Base-by-base conservation (phyloP, 2,797 vertebrate genomes). In the Vespertilio murinus region DNA sequence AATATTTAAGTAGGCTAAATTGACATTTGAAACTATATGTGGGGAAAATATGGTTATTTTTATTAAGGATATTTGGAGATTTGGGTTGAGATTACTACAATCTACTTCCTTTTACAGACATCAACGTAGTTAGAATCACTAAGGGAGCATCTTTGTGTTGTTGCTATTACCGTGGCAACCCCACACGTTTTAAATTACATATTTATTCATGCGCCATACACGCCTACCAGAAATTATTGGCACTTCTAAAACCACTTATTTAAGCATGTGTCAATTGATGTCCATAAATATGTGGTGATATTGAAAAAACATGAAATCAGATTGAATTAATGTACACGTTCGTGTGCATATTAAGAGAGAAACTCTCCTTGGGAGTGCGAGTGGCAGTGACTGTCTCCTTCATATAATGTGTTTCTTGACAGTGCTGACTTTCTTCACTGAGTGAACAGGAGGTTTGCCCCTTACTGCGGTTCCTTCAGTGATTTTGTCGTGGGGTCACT, bases 221-320 rank as follows among this genome's bases (percentile, higher is more conserved):
- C 1, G 18, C 78, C 81, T 92, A 67, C 96, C 80, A 94, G 73
- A 88, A 83, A 79, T 92, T 92, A 84, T 80, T 83, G 59, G 2
- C 42, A 45, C 64, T 78, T 78, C 85, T 84, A 70, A 79, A 87
- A 85, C 12, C n/a, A 70, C 14, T 88, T 89, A 88, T 40, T 92
- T 92, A 88, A 81, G n/a, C 9, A 8, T 74, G 47, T 59, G 35
- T 83, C n/a, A 4, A 45, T 73, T 49, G 71, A 78, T 81, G 71
- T 74, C 2, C 1, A 49, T 88, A 94, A 84, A 64, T 85, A 78
- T 16, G 40, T 30, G 30, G 20, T 35, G 64, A 75, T 80, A 79
- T 12, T 87, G 17, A 86, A 87, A 87, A 74, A 70, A 91, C 84
- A 42, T 84, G 42, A 56, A 88, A 70, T 80, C 54, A 84, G 42